Base-by-base conservation (phyloP, 1,140 invertebrate species). In the Zaprionus lachaisei region DNA sequence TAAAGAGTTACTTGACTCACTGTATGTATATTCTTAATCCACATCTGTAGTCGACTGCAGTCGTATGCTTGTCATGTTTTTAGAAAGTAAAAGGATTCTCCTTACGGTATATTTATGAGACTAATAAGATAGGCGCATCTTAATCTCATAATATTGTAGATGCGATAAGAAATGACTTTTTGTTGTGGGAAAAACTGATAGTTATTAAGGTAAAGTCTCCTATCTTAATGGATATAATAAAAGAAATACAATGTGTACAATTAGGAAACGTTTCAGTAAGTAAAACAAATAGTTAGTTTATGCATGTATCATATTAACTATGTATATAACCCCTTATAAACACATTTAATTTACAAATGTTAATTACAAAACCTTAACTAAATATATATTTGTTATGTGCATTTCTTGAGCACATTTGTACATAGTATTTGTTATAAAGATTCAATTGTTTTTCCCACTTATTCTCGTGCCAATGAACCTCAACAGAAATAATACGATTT, bases 401-500 rank as follows among this genome's bases (percentile, higher is more conserved):
- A 5, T 38, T 38, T 15, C 12, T 38, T 38, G 14, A 15, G 37
- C 14, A 31, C 9, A 31, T 15, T 17, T 31, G 11, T 31, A 15
- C 44, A 28, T 62, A 28, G 26, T 62, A 17, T 47, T 47, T n/a
- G 15, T 62, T 47, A 2, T 28, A 51, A 17, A 17, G 28, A 37
- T 24, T 51, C 34, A 22, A 22, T 12, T 49, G 22, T 55, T 28
- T 55, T 41, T 20, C 12, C 7, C 7, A 47, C n/a, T 31, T 31
- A 22, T 47, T 22, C 15, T 37, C 37, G 14, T 57, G 72, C 72
- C 66, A 74, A 70, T 74, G 66, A 74, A 74, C 72, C 17, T 69
- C 41, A 57, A 26, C 3, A 9, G 28, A 24, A 28, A 62, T n/a
- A 26, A 28, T n/a, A 47, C 15, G 12, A 55, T 12, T 15, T 26